Conservation (phyloP, 2,797 vertebrate genomes). For the Cynopterus sphinx region DNA sequence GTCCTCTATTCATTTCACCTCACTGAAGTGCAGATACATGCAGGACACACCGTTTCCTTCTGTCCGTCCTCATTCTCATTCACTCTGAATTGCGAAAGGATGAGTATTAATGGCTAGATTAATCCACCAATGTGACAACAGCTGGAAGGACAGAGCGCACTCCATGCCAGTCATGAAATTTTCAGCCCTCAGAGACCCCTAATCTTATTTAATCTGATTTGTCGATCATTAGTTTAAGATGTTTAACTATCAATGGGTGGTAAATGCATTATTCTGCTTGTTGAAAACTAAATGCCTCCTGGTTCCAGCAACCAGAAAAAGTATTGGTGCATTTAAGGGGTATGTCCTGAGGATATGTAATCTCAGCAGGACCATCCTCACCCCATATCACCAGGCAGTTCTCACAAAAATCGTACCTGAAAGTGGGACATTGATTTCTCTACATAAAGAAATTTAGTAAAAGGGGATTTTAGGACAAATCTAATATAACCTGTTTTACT, state of each 20-base stretch:
- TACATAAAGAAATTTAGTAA: slow-evolving; percentile 27
- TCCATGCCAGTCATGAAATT: not conserved
- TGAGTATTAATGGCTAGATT: not conserved
- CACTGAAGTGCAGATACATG: not conserved
- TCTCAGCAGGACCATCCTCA: not conserved
- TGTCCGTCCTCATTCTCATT: not conserved
- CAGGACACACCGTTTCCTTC: not conserved
- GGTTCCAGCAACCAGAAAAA: not conserved
- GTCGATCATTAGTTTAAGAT: not conserved
- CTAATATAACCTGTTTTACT: not conserved
- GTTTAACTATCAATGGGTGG: not conserved
- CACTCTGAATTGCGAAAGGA: not conserved
- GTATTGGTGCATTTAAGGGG: not conserved
- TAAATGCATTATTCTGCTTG: not conserved
- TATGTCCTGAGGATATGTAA: too few species aligned
- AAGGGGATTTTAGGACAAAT: not conserved
- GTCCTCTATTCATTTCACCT: not conserved
- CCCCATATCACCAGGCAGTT: not conserved
- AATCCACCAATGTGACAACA: too few species aligned
- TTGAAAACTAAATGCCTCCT: not conserved
- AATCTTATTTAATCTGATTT: not conserved
- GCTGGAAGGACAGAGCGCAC: not conserved
- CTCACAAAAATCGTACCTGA: not conserved
- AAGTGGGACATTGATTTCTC: not conserved
- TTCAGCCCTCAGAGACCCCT: not conserved